phyloP scores from a whole-genome alignment of 2,113 vertebrate species.

The Onychostruthus taczanowskii region DNA sequence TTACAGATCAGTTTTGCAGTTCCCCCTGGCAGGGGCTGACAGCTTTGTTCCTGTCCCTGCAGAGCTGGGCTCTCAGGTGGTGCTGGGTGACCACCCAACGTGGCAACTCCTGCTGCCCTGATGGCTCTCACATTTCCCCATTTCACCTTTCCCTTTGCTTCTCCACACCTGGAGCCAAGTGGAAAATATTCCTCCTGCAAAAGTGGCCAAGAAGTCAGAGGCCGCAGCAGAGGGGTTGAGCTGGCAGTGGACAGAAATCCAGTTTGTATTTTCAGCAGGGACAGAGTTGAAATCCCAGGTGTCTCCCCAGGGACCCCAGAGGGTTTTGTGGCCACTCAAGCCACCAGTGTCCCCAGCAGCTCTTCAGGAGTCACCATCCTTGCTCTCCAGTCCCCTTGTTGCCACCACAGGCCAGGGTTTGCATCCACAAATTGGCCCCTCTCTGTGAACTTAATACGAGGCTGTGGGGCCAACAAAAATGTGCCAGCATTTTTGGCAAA shows the following conservation, averaged over 20 bases:
- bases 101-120: not conserved
- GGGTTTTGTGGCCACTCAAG: not conserved
- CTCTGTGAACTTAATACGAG: not conserved
- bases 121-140: not conserved
- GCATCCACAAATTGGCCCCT: not conserved
- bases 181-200: not conserved
- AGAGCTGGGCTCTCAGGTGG: not conserved
- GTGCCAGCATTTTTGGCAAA: slow-evolving; percentile 32
- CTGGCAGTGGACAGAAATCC: fast-evolving
- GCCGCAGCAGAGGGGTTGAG: not conserved
- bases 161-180: not conserved
- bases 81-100: not conserved
- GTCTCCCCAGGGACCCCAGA: not conserved
- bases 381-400: not conserved
- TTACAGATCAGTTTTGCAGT: not conserved
- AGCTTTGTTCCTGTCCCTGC: not conserved
- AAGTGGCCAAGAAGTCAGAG: not conserved
- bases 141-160: not conserved
- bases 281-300: not conserved
- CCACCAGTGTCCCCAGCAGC: fast-evolving
- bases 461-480: not conserved
- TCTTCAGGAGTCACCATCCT: not conserved
- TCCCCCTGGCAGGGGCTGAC: not conserved
- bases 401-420: fast-evolving
- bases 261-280: not conserved